Evolutionary conservation across 2,797 vertebrate species (phyloP), one percentile per base, ranked within the genome.

Genomic region (Neosilurus hyrtlii): DNA sequence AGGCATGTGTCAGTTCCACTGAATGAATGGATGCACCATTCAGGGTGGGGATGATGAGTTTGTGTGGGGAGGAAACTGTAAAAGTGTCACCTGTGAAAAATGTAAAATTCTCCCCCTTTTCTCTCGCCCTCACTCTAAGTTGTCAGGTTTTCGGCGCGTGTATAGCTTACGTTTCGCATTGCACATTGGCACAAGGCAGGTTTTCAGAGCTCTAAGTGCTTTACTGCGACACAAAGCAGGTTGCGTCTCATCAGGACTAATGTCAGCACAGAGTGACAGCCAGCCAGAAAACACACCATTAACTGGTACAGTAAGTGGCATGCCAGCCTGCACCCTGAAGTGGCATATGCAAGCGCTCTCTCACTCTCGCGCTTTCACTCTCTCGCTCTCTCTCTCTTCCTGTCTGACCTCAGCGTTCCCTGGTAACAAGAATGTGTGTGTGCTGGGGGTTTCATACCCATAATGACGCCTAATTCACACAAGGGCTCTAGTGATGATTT

Each of bases 1-100:
- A 68, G 78, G 61, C 72, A 51, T 86, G 84, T 86, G 87, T 82
- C 84, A 85, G 85, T 83, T 85, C 79, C 79, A 63, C 71, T 79
- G 84, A 87, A 85, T 86, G 81, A n/a, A n/a, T n/a, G n/a, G 71
- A 84, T 86, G 78, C 66, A 81, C 70, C 79, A 72, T 86, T 79
- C 83, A 79, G 75, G 63, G 61, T 52, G 61, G 61, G 59, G 83
- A 84, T 76, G 79, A 83, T 82, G 79, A 83, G 84, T 35, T 84
- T 79, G 66, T 84, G 77, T 35, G 56, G 24, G 18, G 70, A 87
- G 74, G 65, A 80, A 74, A 37, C 83, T 72, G 73, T 82, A 85
- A 88, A 89, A 83, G 80, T 88, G 87, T 88, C 84, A 88, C 82
- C 82, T 86, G 86, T 80, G 81, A 83, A 82, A 76, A 74, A 82